A percentile compares a stretch with the other conserved stretches of the same genome.
These are phyloP conservation scores for Nebria salina DNA, from an alignment of 2,888 invertebrate species.

Conservation along the genomic window DNA sequence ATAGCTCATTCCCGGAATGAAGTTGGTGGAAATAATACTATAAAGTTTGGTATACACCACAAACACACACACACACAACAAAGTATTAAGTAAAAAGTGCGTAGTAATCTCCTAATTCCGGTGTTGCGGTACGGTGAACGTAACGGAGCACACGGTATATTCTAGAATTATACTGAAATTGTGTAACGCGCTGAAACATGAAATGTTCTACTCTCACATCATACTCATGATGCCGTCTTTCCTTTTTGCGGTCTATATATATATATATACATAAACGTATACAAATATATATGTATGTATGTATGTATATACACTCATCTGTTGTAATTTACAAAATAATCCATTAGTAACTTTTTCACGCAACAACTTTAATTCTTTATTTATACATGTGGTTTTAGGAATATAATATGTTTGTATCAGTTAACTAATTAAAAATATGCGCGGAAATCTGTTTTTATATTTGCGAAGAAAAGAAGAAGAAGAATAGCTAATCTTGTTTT, in stretches of 20 bases:
- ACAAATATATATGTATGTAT: too few species aligned
- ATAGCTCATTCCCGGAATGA: background rate
- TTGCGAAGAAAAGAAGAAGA: background rate
- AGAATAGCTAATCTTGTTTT: background rate
- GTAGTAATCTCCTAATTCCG: slow-evolving; percentile 1
- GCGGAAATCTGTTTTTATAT: background rate
- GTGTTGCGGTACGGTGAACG: background rate
- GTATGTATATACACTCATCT: background rate
- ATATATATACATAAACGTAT: too few species aligned
- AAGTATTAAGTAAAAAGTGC: background rate
- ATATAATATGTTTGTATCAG: background rate
- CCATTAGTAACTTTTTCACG: slow-evolving; percentile 13
- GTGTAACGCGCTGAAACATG: slow-evolving; percentile 10
- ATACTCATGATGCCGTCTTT: background rate
- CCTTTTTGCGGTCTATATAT: background rate
- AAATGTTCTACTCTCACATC: slow-evolving; percentile 1
- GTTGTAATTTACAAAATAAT: slow-evolving; percentile 15
- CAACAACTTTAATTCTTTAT: background rate
- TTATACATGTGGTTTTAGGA: background rate
- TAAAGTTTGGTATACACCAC: background rate
- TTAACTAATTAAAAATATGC: background rate
- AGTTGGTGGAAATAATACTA: background rate
- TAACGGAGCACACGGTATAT: background rate
- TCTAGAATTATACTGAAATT: slow-evolving; percentile 5
- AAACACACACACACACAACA: background rate